Evolutionary conservation across 2,888 invertebrate species (phyloP).

Genomic region (Cephonodes hylas): DNA sequence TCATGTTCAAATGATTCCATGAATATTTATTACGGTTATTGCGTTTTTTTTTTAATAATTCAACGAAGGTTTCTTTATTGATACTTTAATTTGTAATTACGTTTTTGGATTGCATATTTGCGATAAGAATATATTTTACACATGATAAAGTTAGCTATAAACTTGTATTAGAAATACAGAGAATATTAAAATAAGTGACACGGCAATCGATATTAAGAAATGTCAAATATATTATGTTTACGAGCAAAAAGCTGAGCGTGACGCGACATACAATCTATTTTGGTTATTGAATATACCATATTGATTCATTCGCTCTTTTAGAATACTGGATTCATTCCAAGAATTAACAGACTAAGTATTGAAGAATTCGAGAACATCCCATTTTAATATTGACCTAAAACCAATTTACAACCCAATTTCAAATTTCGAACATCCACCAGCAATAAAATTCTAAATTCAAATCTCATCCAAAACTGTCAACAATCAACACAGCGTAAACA

Average conservation of each 20-base stretch:
- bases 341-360: not conserved
- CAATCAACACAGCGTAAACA: not conserved
- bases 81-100: not conserved
- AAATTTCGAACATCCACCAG: too few relatives aligned
- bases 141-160: not conserved
- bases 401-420: too few relatives aligned
- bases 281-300: not conserved
- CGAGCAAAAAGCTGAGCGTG: not conserved
- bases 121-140: not conserved
- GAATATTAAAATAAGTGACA: not conserved
- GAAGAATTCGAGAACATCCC: too few relatives aligned
- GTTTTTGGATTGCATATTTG: not conserved
- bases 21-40: not conserved
- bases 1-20: constrained; percentile 8
- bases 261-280: not conserved
- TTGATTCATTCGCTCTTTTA: not conserved
- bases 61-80: not conserved
- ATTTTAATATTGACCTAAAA: too few relatives aligned
- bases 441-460: not conserved
- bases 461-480: not conserved
- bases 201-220: not conserved
- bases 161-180: not conserved
- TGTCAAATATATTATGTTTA: not conserved
- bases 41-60: not conserved
- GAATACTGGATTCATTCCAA: not conserved